Conservation (phyloP, 2,888 invertebrate species). For the Drosophila limbata region DNA sequence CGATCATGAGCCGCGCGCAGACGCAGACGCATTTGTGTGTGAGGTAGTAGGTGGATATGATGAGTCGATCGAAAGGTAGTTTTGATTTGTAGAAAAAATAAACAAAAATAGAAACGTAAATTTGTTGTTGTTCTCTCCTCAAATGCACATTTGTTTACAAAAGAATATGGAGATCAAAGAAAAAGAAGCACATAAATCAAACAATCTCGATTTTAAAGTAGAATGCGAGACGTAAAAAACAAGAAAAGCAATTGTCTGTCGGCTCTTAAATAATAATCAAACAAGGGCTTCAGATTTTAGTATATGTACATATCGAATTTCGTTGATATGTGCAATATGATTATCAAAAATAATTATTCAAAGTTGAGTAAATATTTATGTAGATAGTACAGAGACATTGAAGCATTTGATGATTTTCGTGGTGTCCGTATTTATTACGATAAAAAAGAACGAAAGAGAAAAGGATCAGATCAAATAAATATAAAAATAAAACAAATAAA, state of each 20-base stretch:
- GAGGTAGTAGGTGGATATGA: conserved; percentile 70
- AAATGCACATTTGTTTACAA: conserved; percentile 40
- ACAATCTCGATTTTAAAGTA: conserved; percentile 27
- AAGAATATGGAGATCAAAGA: conserved; percentile 42
- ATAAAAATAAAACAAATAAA: conserved; percentile 18
- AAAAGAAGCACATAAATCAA: conserved; percentile 45
- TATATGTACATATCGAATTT: conserved; percentile 9
- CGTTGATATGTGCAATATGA: conserved; percentile 8
- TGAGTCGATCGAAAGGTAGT: conserved; percentile 78
- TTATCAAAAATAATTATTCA: conserved; percentile 7
- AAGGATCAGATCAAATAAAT: conserved; percentile 9
- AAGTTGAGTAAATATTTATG: conserved; percentile 33
- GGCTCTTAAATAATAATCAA: conserved; percentile 20
- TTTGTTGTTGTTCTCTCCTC: conserved; percentile 50
- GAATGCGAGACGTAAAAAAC: conserved; percentile 47
- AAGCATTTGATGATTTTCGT: conserved; percentile 85
- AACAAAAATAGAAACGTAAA: conserved; percentile 65
- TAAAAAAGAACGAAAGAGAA: conserved; percentile 6
- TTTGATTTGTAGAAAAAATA: conserved; percentile 49
- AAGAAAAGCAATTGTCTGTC: conserved; percentile 72
- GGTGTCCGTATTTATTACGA: conserved; percentile 60
- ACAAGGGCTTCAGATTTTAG: conserved; percentile 1
- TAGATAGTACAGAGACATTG: conserved; percentile 33
- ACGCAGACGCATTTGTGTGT: conserved; percentile 60
- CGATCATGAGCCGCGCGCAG: conserved; percentile 49